A percentile compares a stretch with the other conserved stretches of the same genome.
Evolutionary conservation across 1,140 invertebrate genomes (phyloP).

Genomic region (Mamestra configurata): DNA sequence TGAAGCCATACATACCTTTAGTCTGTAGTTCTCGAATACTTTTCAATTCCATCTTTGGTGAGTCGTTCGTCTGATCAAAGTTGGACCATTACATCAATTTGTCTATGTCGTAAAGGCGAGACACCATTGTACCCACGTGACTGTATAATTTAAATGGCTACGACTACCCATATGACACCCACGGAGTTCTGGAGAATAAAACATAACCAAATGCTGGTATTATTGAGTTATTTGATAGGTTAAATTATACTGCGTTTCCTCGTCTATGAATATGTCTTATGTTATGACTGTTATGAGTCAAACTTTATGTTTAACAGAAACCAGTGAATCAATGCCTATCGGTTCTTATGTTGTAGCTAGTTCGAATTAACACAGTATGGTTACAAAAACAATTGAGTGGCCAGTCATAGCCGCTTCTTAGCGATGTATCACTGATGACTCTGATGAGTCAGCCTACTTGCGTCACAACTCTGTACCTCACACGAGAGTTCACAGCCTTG

Average conservation of each 20-base stretch:
- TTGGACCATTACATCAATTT: constrained; percentile 43
- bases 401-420: constrained; percentile 59
- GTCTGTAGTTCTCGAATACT: constrained; percentile 42
- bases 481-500: constrained; percentile 59
- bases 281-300: constrained; percentile 15
- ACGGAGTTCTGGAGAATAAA: constrained; percentile 5
- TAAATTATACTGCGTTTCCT: not conserved
- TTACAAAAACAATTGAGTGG: constrained; percentile 65
- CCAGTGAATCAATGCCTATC: constrained; percentile 1
- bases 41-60: constrained; percentile 40
- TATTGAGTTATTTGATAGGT: constrained; percentile 5
- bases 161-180: constrained; percentile 34
- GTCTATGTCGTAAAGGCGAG: constrained; percentile 45
- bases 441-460: constrained; percentile 61
- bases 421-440: constrained; percentile 75
- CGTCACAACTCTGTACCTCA: constrained; percentile 66
- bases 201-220: not conserved
- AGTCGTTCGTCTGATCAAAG: constrained; percentile 26
- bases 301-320: not conserved
- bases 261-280: not conserved
- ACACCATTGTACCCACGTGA: constrained; percentile 33
- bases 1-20: constrained; percentile 41
- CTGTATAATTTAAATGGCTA: constrained; percentile 29
- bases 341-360: not conserved
- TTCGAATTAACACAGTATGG: constrained; percentile 50